A percentile compares a stretch with the other conserved stretches of the same genome.
Evolutionary conservation across 1,140 invertebrate genomes (phyloP).

Genomic region (Aphaenogaster rudis): DNA sequence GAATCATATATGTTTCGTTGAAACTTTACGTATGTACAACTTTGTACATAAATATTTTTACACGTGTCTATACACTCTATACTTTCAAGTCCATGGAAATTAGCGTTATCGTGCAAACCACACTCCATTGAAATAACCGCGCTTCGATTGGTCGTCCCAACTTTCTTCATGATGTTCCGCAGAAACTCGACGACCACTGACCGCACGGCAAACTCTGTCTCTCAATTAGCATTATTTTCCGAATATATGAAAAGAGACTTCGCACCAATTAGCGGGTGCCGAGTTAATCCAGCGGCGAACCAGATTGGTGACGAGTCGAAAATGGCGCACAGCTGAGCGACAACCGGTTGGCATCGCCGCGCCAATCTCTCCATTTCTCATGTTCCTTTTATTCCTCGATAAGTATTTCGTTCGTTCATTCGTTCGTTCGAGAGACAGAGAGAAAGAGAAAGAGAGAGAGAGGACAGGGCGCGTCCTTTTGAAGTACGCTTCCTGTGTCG

Average conservation of each 20-base stretch:
- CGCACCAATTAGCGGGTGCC: constrained; percentile 57
- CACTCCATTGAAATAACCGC: constrained; percentile 22
- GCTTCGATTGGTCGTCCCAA: constrained; percentile 44
- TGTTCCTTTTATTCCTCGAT: constrained; percentile 41
- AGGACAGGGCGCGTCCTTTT: constrained; percentile 38
- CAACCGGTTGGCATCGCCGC: constrained; percentile 18
- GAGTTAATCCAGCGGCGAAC: constrained; percentile 28
- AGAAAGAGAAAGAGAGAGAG: neutral
- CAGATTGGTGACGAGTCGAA: constrained; percentile 60
- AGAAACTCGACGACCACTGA: constrained; percentile 46
- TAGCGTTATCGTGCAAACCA: constrained; percentile 55
- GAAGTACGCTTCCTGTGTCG: constrained; percentile 52
- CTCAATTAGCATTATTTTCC: constrained; percentile 65
- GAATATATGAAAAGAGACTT: constrained; percentile 28
- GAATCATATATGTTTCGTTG: no score
- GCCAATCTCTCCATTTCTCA: constrained; percentile 38
- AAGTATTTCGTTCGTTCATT: constrained; percentile 21
- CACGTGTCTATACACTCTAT: neutral
- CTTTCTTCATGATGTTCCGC: neutral
- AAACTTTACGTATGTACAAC: neutral
- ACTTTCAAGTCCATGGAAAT: constrained; percentile 38
- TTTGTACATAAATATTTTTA: constrained; percentile 21
- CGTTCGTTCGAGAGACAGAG: neutral
- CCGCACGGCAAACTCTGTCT: constrained; percentile 34
- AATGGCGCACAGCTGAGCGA: constrained; percentile 49